A percentile compares a stretch with the other conserved stretches of the same genome.
Conservation (phyloP, 2,888 invertebrate genomes). For the Scelioninae gen. 1 region DNA sequence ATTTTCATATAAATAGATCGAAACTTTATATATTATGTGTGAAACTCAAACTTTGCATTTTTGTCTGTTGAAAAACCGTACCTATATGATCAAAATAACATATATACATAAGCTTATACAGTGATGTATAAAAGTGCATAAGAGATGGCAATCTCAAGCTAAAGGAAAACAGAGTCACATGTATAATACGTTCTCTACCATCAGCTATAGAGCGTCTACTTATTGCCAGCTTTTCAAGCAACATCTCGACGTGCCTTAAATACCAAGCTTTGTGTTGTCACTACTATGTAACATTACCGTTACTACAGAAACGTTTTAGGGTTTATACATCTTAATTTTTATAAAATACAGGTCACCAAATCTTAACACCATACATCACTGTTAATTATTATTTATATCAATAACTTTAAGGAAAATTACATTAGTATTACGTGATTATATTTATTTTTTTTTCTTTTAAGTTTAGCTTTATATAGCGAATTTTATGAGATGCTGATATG, state of each 20-base stretch:
- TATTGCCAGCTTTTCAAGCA: conserved; percentile 81
- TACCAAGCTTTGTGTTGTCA: conserved; percentile 79
- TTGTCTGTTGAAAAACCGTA: conserved; percentile 29
- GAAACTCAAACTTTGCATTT: conserved; percentile 28
- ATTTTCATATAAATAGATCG: conserved; percentile 24
- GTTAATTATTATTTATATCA: conserved; percentile 23
- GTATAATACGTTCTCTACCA: conserved; percentile 78
- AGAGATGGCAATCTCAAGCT: conserved; percentile 82
- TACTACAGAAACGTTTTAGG: conserved; percentile 68
- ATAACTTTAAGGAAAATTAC: no score
- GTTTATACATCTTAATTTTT: conserved; percentile 60
- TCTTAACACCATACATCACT: conserved; percentile 18
- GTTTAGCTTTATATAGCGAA: no score
- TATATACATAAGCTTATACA: conserved; percentile 53
- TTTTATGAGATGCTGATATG: no score
- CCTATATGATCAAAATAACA: conserved; percentile 59
- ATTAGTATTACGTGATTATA: no score
- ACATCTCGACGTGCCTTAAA: conserved; percentile 76
- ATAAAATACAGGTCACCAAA: conserved; percentile 57
- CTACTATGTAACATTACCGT: conserved; percentile 73
- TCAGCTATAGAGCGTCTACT: conserved; percentile 78
- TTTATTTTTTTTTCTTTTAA: no score
- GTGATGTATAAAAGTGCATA: conserved; percentile 83
- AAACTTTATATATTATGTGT: conserved; percentile 16
- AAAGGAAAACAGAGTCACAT: conserved; percentile 79